Base-by-base conservation (phyloP, 2,113 vertebrate genomes). In the Apodemus speciosus region DNA sequence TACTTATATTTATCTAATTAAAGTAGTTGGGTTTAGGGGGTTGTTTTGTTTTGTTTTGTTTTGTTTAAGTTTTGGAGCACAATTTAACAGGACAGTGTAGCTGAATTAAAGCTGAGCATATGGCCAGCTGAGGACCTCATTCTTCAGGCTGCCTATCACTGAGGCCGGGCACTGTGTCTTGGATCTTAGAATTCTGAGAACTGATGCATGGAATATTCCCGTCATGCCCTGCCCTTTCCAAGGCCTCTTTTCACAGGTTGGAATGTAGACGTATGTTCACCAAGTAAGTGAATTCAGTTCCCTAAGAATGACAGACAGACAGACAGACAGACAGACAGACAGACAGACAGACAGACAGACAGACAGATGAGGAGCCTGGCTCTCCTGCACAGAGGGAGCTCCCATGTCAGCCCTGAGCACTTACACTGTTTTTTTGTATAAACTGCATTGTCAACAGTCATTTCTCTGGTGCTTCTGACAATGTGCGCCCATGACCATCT, bases 1-100 rank as follows among this genome's bases (percentile, higher is more conserved):
- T 84, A 58, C 56, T 71, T 81, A 62, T 7, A 68, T 72, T 89
- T 49, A 83, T 68, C 84, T 91, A 69, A 84, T 60, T 87, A 81
- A 72, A 89, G 21, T 72, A 92, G 79, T 43, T 16, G 62, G 62
- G 10, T 66, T 66, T 30, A 9, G 23, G 53, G 8, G 23, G 40
- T 38, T 10, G 56, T 9, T 83, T 71, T 49, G 35, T n/a, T 25
- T 62, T 62, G 35, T 76, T 43, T 77, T 27, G 25, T 75, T 43
- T 69, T 69, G 1, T 73, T 69, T 69, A 3, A 46, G 43, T 53
- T 62, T 85, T 23, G 25, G 3, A 62, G 56, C 30, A 23, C 18
- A n/a, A 11, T 68, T 90, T 21, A 76, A 53, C 2, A 15, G 40
- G n/a, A 69, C 56, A 85, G 32, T 38, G 23, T 49, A 49, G 66